Conservation (phyloP, 2,113 vertebrate species). For the Piprites chloris region DNA sequence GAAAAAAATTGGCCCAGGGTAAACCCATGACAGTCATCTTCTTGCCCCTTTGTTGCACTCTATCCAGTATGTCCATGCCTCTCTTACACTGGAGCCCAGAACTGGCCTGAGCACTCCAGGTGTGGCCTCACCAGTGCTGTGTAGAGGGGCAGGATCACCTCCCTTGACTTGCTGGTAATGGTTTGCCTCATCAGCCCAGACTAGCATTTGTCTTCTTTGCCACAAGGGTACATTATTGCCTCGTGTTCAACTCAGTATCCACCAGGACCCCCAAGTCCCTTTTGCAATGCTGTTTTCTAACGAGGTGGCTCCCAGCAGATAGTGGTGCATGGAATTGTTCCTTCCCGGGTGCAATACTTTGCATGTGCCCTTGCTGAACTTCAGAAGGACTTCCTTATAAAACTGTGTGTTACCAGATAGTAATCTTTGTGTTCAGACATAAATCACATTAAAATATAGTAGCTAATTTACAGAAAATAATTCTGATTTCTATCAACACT, state of each 20-base stretch:
- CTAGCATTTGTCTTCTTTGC: not conserved
- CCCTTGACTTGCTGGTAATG: not conserved
- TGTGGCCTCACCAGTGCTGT: not conserved
- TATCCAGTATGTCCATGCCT: not conserved
- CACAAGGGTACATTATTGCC: not conserved
- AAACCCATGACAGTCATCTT: no score
- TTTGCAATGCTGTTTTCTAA: not conserved
- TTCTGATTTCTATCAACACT: not conserved
- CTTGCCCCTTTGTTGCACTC: not conserved
- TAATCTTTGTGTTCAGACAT: not conserved
- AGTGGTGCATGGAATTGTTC: not conserved
- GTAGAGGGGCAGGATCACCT: not conserved
- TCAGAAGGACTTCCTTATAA: not conserved
- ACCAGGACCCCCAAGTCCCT: not conserved
- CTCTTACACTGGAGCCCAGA: not conserved
- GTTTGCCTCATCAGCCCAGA: not conserved
- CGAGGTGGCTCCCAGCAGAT: not conserved
- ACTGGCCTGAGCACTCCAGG: not conserved
- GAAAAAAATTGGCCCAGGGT: no score
- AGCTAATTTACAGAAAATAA: not conserved
- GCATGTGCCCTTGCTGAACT: not conserved
- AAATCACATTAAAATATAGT: not conserved
- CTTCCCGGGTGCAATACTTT: not conserved
- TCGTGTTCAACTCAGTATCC: not conserved
- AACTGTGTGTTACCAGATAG: not conserved